These are phyloP conservation scores for Drosophila ficusphila DNA, from an alignment of 1,140 invertebrate species.

Conservation along the genomic window DNA sequence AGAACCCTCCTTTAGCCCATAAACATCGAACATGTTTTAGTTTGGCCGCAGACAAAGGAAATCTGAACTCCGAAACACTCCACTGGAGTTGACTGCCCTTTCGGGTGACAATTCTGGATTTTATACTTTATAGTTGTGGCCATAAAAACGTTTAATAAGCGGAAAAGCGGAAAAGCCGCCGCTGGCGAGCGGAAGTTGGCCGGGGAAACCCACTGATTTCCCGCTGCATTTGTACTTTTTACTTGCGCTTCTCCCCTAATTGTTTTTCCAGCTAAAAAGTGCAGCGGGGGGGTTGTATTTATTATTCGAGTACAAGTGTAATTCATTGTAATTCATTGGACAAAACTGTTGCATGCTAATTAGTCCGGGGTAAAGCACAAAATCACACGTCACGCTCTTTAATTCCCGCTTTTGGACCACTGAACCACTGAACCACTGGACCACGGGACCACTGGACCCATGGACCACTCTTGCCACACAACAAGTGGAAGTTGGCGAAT, in stretches of 20 bases:
- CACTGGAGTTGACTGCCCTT: constrained; percentile 2
- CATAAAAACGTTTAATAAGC: constrained; percentile 59
- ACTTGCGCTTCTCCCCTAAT: constrained; percentile 24
- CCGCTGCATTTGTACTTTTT: constrained; percentile 6
- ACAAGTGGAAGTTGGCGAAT: constrained; percentile 22
- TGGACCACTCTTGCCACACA: background rate
- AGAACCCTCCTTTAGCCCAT: background rate
- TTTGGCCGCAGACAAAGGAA: background rate
- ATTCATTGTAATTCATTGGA: constrained; percentile 23
- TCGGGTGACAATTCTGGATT: constrained; percentile 24
- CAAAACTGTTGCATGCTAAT: constrained; percentile 68
- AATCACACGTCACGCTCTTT: constrained; percentile 53
- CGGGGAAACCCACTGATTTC: constrained; percentile 12
- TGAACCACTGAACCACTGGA: background rate
- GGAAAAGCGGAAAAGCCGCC: constrained; percentile 65
- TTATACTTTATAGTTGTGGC: no score
- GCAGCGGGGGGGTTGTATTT: background rate
- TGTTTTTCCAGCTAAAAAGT: constrained; percentile 33
- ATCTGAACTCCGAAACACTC: background rate
- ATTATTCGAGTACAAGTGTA: no score
- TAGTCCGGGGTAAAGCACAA: constrained; percentile 16
- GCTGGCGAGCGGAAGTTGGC: constrained; percentile 54
- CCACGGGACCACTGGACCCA: no score
- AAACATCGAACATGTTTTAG: background rate
- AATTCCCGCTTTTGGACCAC: constrained; percentile 42